These are phyloP conservation scores for Mustela lutreola DNA, from an alignment of 2,113 vertebrate species.

Conservation along the genomic window DNA sequence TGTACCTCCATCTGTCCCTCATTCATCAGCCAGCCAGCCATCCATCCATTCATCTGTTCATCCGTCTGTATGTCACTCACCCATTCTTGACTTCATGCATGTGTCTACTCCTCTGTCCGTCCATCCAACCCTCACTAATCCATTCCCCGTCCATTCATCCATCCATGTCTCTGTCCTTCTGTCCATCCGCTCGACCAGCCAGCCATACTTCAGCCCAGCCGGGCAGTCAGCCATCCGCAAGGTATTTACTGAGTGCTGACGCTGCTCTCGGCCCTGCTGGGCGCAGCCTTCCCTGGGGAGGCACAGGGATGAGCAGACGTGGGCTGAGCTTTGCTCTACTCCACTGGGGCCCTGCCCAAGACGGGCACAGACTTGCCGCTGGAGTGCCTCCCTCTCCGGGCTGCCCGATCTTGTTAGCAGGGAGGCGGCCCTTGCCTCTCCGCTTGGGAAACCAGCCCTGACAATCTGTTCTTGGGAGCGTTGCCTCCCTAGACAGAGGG, in stretches of 20 bases:
- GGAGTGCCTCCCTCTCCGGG: neutral
- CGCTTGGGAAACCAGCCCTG: slow-evolving; percentile 29
- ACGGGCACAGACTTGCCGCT: slow-evolving; percentile 8
- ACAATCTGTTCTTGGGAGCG: neutral
- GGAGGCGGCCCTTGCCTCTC: neutral
- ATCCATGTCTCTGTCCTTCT: neutral
- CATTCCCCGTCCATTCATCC: too few species aligned
- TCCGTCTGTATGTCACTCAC: neutral
- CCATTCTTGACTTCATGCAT: neutral
- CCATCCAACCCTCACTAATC: neutral
- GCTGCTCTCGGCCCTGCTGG: neutral
- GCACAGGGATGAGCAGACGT: neutral
- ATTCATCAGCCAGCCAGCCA: neutral
- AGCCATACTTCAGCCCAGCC: too few species aligned
- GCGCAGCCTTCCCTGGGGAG: neutral
- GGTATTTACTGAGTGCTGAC: neutral
- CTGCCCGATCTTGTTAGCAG: slow-evolving; percentile 61
- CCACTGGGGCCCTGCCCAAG: neutral
- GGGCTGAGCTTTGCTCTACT: neutral
- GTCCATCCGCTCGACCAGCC: too few species aligned
- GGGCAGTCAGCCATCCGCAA: neutral
- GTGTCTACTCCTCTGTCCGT: fast-evolving
- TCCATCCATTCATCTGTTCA: too few species aligned
- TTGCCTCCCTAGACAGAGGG: neutral
- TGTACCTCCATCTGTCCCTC: neutral